These are phyloP conservation scores for Aquatica leii DNA, from an alignment of 2,888 invertebrate genomes.

Conservation along the genomic window DNA sequence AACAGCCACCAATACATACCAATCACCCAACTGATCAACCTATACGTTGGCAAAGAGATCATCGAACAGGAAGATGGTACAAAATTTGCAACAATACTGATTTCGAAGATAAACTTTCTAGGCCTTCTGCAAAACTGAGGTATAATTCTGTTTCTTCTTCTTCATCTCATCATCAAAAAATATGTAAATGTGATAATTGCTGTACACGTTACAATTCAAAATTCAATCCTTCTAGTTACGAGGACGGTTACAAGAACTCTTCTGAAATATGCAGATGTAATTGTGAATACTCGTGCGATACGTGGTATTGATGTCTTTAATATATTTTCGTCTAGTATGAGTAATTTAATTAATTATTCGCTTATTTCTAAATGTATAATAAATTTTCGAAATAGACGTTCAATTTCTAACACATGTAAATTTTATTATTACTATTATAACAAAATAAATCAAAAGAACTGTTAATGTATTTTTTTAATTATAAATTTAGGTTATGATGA, in stretches of 20 bases:
- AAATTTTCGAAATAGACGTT: too few species aligned
- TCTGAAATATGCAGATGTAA: background rate
- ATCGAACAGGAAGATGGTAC: conserved; percentile 50
- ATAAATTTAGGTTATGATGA: too few species aligned
- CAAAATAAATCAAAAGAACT: too few species aligned
- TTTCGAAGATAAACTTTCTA: background rate
- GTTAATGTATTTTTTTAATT: too few species aligned
- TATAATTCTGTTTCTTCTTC: background rate
- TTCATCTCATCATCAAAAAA: background rate
- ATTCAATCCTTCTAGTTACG: background rate
- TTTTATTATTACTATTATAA: too few species aligned
- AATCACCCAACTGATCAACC: background rate
- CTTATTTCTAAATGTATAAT: too few species aligned
- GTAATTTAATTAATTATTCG: too few species aligned
- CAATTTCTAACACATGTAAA: too few species aligned
- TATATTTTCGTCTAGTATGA: background rate
- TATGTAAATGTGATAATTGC: background rate
- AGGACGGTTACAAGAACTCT: background rate
- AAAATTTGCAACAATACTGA: conserved; percentile 41
- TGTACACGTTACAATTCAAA: background rate
- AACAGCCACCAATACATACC: background rate
- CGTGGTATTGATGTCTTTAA: background rate
- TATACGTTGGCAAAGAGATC: conserved; percentile 49
- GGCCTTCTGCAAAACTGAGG: background rate
- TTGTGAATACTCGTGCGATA: background rate